Conservation (phyloP, 2,113 vertebrate genomes). For the Melospiza melodia region DNA sequence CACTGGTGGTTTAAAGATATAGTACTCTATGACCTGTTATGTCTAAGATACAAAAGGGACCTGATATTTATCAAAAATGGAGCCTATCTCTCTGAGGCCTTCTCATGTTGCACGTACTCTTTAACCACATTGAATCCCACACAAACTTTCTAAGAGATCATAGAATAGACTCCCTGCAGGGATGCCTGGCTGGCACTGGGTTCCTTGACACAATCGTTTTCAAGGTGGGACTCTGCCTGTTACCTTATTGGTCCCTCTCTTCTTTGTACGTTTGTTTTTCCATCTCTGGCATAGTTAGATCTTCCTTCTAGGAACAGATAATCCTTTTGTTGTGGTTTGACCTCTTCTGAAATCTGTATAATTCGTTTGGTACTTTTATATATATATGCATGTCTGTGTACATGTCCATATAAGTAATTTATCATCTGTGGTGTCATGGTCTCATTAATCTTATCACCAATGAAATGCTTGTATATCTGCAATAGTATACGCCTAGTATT, state of each 20-base stretch:
- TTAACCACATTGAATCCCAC: neutral
- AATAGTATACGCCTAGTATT: neutral
- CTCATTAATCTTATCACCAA: neutral
- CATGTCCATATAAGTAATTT: neutral
- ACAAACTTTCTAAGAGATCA: neutral
- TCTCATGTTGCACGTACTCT: neutral
- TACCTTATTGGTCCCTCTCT: neutral
- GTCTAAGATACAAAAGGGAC: neutral
- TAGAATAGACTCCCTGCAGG: fast-evolving
- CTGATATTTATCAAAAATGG: neutral
- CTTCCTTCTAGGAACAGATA: neutral
- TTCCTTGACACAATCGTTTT: neutral
- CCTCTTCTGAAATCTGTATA: neutral
- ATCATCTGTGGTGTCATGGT: neutral
- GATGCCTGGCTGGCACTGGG: neutral
- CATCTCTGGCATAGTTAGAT: neutral
- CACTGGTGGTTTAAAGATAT: neutral
- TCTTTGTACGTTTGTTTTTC: neutral
- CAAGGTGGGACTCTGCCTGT: neutral
- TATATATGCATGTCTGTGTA: neutral
- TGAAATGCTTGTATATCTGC: neutral
- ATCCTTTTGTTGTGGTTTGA: neutral
- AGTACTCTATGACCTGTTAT: neutral
- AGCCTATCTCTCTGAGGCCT: neutral
- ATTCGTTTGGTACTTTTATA: neutral